A percentile compares a stretch with the other conserved stretches of the same genome.
These are phyloP conservation scores for Phrynosoma platyrhinos DNA, from an alignment of 2,113 vertebrate species.

Conservation along the genomic window DNA sequence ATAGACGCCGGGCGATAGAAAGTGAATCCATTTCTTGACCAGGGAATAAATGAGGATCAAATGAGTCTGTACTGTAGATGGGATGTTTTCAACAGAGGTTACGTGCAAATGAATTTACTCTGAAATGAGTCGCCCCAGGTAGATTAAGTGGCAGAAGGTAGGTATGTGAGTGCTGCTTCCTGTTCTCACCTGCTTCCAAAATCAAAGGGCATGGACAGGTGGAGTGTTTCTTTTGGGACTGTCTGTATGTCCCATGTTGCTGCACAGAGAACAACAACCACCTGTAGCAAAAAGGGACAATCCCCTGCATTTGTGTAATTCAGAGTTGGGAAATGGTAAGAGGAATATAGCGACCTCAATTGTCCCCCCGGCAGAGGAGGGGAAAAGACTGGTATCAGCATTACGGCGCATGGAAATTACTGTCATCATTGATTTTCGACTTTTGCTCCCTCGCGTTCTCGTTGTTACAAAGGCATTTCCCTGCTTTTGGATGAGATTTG, in stretches of 20 bases:
- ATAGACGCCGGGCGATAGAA: neutral
- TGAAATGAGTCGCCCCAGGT: neutral
- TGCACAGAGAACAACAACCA: neutral
- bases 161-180: neutral
- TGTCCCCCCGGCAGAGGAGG: slow-evolving; percentile 29
- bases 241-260: neutral
- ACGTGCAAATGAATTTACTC: neutral
- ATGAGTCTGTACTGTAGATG: neutral
- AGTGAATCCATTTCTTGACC: neutral
- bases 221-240: neutral
- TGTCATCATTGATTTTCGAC: slow-evolving; percentile 30
- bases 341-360: slow-evolving; percentile 35
- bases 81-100: neutral
- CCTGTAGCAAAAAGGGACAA: neutral
- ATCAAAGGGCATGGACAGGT: no score
- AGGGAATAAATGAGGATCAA: neutral
- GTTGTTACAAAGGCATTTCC: neutral
- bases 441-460: slow-evolving; percentile 10
- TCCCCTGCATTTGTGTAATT: slow-evolving; percentile 16
- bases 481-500: neutral
- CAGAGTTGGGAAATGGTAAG: slow-evolving; percentile 12
- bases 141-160: neutral
- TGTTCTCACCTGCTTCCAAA: no score
- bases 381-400: slow-evolving; percentile 19
- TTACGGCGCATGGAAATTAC: neutral